A percentile compares a stretch with the other conserved stretches of the same genome.
Evolutionary conservation across 1,140 invertebrate species (phyloP).

Genomic region (Ephestia elutella): DNA sequence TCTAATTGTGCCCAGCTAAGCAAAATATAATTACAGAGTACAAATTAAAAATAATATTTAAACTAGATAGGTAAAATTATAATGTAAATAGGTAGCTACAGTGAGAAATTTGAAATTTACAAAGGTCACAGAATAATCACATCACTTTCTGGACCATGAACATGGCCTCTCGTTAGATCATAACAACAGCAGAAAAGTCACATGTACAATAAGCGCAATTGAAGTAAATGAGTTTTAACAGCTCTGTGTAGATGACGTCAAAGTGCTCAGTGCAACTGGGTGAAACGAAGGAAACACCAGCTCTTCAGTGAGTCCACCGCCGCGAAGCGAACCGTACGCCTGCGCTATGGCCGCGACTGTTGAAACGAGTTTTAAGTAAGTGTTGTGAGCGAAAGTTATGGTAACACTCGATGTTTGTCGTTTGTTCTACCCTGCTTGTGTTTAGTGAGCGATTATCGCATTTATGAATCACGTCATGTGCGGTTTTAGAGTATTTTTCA

Average conservation of each 20-base stretch:
- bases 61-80: too few species aligned
- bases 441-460: neutral
- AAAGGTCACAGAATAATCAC: neutral
- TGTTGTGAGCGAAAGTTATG: conserved; percentile 46
- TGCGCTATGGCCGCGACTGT: conserved; percentile 45
- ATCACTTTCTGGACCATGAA: neutral
- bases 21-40: too few species aligned
- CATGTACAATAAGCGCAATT: neutral
- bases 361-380: conserved; percentile 60
- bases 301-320: conserved; percentile 4
- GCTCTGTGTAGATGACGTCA: conserved; percentile 4
- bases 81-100: too few species aligned
- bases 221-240: conserved; percentile 7
- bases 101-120: too few species aligned
- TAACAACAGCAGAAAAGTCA: neutral
- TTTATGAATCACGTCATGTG: neutral
- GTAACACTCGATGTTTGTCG: conserved; percentile 1
- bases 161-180: neutral
- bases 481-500: neutral
- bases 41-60: too few species aligned
- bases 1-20: too few species aligned
- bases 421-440: neutral
- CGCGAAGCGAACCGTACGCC: conserved; percentile 25
- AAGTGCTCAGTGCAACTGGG: neutral
- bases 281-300: conserved; percentile 1